phyloP scores from a whole-genome alignment of 1,140 invertebrate genomes.

The Platyura marginata region DNA sequence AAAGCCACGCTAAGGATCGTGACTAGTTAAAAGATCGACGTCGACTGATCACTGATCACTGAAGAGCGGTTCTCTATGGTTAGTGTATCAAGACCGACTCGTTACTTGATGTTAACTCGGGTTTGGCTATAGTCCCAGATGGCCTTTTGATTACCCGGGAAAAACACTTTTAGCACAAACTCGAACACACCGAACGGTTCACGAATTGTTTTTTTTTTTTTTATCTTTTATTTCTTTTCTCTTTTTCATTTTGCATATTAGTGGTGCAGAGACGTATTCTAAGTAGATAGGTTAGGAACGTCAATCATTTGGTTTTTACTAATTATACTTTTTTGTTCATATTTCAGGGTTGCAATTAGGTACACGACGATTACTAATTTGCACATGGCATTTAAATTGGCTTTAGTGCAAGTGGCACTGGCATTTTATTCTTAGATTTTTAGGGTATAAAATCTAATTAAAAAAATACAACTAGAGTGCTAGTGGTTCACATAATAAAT shows the following conservation, averaged over 20 bases:
- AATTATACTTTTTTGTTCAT: too few relatives aligned
- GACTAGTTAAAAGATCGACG: conserved; percentile 18
- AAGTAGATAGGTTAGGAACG: too few relatives aligned
- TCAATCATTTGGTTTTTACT: too few relatives aligned
- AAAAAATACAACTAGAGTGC: too few relatives aligned
- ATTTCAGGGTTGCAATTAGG: too few relatives aligned
- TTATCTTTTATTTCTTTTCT: neutral
- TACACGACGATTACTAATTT: neutral
- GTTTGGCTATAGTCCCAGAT: conserved; percentile 4
- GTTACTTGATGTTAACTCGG: neutral
- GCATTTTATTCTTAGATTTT: neutral
- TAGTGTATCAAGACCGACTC: conserved; percentile 19
- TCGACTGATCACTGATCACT: conserved; percentile 26
- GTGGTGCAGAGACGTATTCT: neutral
- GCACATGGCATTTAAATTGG: neutral
- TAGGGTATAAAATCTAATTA: too few relatives aligned
- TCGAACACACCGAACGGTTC: neutral
- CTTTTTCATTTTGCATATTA: neutral
- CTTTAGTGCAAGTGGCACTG: neutral
- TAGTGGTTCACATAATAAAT: too few relatives aligned
- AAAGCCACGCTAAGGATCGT: conserved; percentile 24
- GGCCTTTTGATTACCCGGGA: conserved; percentile 3
- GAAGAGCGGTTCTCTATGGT: conserved; percentile 19
- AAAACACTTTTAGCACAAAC: conserved; percentile 4
- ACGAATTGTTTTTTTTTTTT: neutral